These are phyloP conservation scores for Schizaphis graminum DNA, from an alignment of 2,888 invertebrate genomes.

Conservation along the genomic window DNA sequence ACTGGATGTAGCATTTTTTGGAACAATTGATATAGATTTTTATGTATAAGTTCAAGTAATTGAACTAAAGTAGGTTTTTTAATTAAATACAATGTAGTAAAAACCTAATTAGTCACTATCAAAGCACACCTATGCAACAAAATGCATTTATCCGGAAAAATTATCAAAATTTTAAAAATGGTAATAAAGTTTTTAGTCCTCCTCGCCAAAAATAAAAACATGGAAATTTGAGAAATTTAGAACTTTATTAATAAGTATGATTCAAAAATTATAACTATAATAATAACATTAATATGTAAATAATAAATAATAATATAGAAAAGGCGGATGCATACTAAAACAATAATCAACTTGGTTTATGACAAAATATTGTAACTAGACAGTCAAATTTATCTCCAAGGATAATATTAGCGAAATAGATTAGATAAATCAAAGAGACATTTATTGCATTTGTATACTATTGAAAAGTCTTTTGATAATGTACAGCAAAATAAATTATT, in stretches of 20 bases:
- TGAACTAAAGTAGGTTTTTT: background rate
- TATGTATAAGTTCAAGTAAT: background rate
- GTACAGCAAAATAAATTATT: constrained; percentile 12
- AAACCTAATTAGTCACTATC: background rate
- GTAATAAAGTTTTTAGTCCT: background rate
- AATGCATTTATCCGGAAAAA: too few species aligned
- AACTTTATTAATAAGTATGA: background rate
- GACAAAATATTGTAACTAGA: background rate
- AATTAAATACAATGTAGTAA: background rate
- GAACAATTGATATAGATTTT: background rate
- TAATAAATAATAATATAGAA: background rate
- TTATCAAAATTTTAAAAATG: too few species aligned
- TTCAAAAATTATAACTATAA: background rate
- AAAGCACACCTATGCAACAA: too few species aligned
- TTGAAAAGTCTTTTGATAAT: background rate
- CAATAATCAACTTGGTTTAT: background rate
- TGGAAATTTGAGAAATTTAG: background rate
- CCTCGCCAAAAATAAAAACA: background rate
- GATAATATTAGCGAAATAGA: background rate
- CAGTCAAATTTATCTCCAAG: background rate
- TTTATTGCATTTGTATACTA: background rate
- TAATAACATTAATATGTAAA: background rate
- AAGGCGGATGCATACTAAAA: background rate
- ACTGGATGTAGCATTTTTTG: background rate
- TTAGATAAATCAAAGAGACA: background rate